Evolutionary conservation across 1,140 invertebrate species (phyloP).

Genomic region (Drosophila persimilis): DNA sequence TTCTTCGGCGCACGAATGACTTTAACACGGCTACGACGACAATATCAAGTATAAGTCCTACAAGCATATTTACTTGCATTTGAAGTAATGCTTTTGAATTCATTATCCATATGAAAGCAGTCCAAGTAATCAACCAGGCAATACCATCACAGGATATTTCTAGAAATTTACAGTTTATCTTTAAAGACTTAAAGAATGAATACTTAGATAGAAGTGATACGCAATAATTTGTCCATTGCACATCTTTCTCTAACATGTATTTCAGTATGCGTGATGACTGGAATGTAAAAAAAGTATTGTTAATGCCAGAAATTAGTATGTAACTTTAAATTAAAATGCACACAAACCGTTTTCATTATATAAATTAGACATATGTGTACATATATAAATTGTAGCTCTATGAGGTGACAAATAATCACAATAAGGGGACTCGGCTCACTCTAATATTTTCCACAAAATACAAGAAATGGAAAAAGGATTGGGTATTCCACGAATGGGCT

Average conservation of each 20-base stretch:
- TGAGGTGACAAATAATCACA: too few relatives aligned
- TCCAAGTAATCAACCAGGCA: slow-evolving; percentile 90
- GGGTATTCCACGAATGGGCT: too few relatives aligned
- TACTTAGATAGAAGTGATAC: slow-evolving; percentile 85
- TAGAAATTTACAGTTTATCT: slow-evolving; percentile 86
- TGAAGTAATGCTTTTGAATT: slow-evolving; percentile 88
- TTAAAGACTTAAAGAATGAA: slow-evolving; percentile 85
- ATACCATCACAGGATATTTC: slow-evolving; percentile 96
- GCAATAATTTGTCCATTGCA: slow-evolving; percentile 86
- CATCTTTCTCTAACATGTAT: slow-evolving; percentile 85
- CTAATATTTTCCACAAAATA: too few relatives aligned
- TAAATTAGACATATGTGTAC: too few relatives aligned
- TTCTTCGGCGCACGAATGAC: slow-evolving; percentile 88
- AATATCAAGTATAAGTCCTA: slow-evolving; percentile 94
- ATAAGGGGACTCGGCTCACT: too few relatives aligned
- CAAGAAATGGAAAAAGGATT: too few relatives aligned
- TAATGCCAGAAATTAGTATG: neutral
- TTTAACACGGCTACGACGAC: slow-evolving; percentile 92
- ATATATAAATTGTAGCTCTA: too few relatives aligned
- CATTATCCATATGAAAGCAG: slow-evolving; percentile 88
- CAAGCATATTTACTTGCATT: slow-evolving; percentile 92
- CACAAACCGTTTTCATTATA: too few relatives aligned
- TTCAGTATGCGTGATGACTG: slow-evolving; percentile 23
- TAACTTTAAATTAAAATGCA: too few relatives aligned
- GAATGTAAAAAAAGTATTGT: slow-evolving; percentile 3